phyloP scores from a whole-genome alignment of 1,140 invertebrate genomes.

The Glomeris maerens region DNA sequence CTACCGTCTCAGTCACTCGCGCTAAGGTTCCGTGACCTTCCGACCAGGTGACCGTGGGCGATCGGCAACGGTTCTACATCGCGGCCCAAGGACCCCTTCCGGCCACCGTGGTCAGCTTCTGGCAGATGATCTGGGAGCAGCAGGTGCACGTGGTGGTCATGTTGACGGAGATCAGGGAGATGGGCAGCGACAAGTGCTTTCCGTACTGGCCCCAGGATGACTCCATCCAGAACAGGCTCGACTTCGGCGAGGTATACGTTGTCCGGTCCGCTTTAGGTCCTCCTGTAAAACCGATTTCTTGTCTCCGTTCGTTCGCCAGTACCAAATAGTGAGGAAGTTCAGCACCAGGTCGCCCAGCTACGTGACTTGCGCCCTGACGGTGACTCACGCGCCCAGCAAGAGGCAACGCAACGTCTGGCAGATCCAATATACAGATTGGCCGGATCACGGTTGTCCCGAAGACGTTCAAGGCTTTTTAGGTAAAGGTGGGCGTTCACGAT shows the following conservation, averaged over 20 bases:
- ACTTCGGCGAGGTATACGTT: constrained; percentile 37
- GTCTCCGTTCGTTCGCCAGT: constrained; percentile 10
- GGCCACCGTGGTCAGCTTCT: constrained; percentile 49
- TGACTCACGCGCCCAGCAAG: constrained; percentile 24
- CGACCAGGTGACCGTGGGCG: constrained; percentile 49
- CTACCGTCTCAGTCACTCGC: too few relatives aligned
- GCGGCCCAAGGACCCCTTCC: constrained; percentile 57
- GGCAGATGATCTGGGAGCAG: constrained; percentile 77
- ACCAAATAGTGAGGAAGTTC: constrained; percentile 23
- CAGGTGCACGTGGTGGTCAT: constrained; percentile 63
- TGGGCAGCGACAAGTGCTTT: constrained; percentile 31
- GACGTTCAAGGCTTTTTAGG: constrained; percentile 43
- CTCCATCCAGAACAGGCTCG: constrained; percentile 29
- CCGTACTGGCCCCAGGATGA: constrained; percentile 42
- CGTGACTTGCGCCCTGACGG: constrained; percentile 30
- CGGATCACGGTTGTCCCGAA: constrained; percentile 48
- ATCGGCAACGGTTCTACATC: constrained; percentile 63
- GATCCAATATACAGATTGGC: constrained; percentile 64
- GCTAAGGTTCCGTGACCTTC: neutral
- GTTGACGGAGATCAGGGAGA: constrained; percentile 42
- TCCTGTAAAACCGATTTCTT: constrained; percentile 4
- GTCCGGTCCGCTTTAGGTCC: neutral
- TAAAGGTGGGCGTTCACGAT: neutral
- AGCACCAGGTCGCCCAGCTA: constrained; percentile 33
- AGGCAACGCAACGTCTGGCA: constrained; percentile 54